Base-by-base conservation (phyloP, 2,113 vertebrate genomes). In the Panurus biarmicus region DNA sequence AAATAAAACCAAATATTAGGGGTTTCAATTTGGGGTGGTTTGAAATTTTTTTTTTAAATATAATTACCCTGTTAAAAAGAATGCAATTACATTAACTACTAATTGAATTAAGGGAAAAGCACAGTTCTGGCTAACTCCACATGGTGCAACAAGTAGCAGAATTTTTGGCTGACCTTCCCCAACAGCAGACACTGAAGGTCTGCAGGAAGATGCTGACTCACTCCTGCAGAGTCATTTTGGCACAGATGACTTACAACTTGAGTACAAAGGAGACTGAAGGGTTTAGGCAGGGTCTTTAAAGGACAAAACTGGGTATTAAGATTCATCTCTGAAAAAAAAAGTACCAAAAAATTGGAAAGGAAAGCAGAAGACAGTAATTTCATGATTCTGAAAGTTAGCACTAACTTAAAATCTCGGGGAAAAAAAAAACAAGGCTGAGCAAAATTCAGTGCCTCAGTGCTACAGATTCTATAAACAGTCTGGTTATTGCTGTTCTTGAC, bases 201-300 rank as follows among this genome's bases (percentile, higher is more conserved):
- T 94, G 64, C 73, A 66, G 61, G 69, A 79, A 89, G 91, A 50
- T 85, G 93, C 87, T 95, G 93, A 95, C 81, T 91, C 95, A 95
- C 58, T 89, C 38, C 74, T 85, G 87, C 89, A 85, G 77, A 42
- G 28, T 87, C 60, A 36, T 48, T 76, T 58, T 67, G 85, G 85
- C 67, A 95, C 50, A 64, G 71, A 77, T 44, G 87, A 58, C 28
- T 62, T 58, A 58, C 11, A 64, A 38, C 38, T 51, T 21, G 47
- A 79, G 47, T 5, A 25, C n/a, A 83, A 90, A 90, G 56, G 35
- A 85, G 81, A 70, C 28, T 0, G 0, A 66, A 74, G 56, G 47
- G 53, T 18, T 80, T 79, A 90, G 38, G 13, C 10, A 50, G 38
- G 62, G 51, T 40, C 78, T 83, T 82, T 42, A 45, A 80, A 5